Evolutionary conservation across 2,888 invertebrate genomes (phyloP).

Genomic region (Drosophila neotestacea): DNA sequence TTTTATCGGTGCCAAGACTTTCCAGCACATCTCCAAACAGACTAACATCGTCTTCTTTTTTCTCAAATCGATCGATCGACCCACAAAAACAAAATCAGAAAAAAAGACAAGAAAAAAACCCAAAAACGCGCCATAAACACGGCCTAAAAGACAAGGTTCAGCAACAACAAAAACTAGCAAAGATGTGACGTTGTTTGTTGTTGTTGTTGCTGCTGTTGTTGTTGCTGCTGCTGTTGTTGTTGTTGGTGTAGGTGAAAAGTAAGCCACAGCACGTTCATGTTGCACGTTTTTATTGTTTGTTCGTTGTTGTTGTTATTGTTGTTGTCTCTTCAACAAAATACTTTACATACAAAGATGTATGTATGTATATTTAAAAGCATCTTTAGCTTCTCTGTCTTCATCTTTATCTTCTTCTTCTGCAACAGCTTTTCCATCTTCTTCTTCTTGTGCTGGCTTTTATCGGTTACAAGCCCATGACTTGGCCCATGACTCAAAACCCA

Average conservation of each 20-base stretch:
- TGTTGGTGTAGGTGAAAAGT: conserved; percentile 53
- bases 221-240: conserved; percentile 11
- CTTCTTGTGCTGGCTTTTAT: conserved; percentile 31
- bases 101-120: conserved; percentile 9
- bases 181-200: conserved; percentile 9
- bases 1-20: background rate
- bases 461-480: conserved; percentile 18
- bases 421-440: background rate
- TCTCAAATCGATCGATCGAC: conserved; percentile 30
- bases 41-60: background rate
- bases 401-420: conserved; percentile 9
- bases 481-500: conserved; percentile 55
- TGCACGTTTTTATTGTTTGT: conserved; percentile 47
- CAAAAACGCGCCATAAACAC: conserved; percentile 19
- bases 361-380: conserved; percentile 18
- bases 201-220: conserved; percentile 8
- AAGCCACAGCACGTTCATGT: conserved; percentile 58
- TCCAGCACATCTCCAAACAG: background rate
- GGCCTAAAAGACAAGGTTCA: conserved; percentile 50
- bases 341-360: background rate
- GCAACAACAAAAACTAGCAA: conserved; percentile 11
- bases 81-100: conserved; percentile 30
- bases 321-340: conserved; percentile 4
- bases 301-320: background rate
- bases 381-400: conserved; percentile 3